These are phyloP conservation scores for Ciconia stormi DNA, from an alignment of 2,113 vertebrate genomes.

Conservation along the genomic window DNA sequence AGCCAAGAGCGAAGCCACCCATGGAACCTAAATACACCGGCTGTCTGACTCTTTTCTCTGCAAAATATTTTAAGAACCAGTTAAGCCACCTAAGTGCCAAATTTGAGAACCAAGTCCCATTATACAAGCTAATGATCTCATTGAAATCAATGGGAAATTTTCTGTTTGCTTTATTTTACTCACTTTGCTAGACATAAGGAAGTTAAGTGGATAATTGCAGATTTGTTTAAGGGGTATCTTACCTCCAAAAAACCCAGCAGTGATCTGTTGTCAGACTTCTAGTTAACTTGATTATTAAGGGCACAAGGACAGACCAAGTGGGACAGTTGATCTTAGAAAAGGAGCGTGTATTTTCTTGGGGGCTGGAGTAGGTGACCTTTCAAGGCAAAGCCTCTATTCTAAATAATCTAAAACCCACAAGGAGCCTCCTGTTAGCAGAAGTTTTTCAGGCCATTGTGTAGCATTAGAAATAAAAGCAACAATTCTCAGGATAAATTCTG, in stretches of 20 bases:
- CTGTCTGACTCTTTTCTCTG: background rate
- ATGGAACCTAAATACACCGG: background rate
- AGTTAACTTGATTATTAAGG: background rate
- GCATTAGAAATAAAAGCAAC: background rate
- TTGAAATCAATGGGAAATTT: background rate
- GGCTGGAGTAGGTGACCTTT: background rate
- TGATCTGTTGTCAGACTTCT: background rate
- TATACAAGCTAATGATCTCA: background rate
- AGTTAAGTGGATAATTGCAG: background rate
- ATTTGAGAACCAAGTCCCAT: background rate
- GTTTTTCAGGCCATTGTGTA: background rate
- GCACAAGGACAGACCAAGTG: background rate
- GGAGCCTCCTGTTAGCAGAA: background rate
- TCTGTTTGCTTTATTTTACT: background rate
- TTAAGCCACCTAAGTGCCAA: background rate
- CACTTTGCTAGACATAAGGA: background rate
- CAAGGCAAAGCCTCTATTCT: background rate
- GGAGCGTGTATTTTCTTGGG: background rate
- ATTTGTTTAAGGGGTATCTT: background rate
- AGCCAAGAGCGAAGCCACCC: background rate
- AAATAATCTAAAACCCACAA: background rate
- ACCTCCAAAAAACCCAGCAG: background rate
- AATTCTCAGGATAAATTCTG: background rate
- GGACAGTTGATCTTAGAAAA: background rate
- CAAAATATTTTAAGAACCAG: background rate